A percentile compares a stretch with the other conserved stretches of the same genome.
Conservation (phyloP, 2,113 vertebrate genomes). For the Cynoglossus semilaevis region DNA sequence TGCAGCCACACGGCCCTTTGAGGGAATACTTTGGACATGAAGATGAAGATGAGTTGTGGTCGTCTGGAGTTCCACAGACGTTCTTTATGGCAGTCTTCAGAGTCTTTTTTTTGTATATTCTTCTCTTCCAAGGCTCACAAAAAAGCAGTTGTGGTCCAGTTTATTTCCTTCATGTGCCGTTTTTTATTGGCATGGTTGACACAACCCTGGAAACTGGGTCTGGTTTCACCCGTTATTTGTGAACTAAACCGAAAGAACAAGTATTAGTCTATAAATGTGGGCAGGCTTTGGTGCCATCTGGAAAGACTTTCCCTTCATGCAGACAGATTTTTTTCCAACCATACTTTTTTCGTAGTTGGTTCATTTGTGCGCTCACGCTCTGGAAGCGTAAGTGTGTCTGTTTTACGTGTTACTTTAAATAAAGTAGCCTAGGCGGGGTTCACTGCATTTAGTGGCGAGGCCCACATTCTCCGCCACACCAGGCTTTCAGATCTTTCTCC, state of each 20-base stretch:
- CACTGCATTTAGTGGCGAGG: conserved; percentile 67
- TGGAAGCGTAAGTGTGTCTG: conserved; percentile 46
- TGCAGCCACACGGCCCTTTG: too few species aligned
- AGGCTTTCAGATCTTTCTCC: conserved; percentile 31
- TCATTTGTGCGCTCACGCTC: conserved; percentile 37
- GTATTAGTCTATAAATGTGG: not conserved
- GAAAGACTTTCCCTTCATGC: not conserved
- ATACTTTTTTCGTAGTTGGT: conserved; percentile 21
- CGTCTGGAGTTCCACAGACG: not conserved
- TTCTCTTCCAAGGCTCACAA: conserved; percentile 19
- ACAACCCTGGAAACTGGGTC: conserved; percentile 11
- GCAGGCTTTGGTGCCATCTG: not conserved
- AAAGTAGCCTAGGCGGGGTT: conserved; percentile 77
- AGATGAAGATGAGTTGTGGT: too few species aligned
- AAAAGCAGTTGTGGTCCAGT: conserved; percentile 8
- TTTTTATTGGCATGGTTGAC: conserved; percentile 26
- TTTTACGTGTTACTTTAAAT: conserved; percentile 70
- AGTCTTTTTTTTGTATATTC: not conserved
- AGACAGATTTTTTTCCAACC: conserved; percentile 40
- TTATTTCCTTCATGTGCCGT: conserved; percentile 23
- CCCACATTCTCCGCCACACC: conserved; percentile 60
- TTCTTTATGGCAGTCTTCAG: conserved; percentile 15
- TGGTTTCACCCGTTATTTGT: conserved; percentile 5
- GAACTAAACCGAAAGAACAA: not conserved
- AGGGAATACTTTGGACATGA: too few species aligned